phyloP scores from a whole-genome alignment of 2,113 vertebrate genomes.

The Laterallus jamaicensis region DNA sequence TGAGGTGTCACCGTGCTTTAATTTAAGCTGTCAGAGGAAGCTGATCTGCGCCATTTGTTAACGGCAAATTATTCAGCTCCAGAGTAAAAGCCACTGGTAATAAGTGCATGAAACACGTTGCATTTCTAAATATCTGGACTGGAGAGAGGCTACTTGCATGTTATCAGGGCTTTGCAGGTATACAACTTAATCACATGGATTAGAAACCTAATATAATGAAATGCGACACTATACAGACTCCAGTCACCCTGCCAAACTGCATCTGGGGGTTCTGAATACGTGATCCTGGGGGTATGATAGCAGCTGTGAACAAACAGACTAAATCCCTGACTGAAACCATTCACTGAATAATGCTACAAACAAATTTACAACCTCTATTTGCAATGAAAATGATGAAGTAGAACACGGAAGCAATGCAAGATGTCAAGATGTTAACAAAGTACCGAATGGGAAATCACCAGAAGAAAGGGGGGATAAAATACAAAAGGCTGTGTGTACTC shows the following conservation, averaged over 20 bases:
- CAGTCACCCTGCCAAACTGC: background rate
- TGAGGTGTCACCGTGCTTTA: constrained; percentile 17
- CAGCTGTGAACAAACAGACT: background rate
- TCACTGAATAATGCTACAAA: background rate
- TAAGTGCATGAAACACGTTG: background rate
- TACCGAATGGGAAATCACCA: background rate
- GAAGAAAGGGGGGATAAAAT: background rate
- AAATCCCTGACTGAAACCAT: background rate
- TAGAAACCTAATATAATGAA: background rate
- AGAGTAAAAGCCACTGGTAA: background rate
- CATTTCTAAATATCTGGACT: background rate
- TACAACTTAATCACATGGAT: constrained; percentile 2
- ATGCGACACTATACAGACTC: background rate
- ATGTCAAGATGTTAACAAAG: background rate
- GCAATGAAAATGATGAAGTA: background rate
- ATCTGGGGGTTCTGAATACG: background rate
- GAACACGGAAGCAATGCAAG: background rate
- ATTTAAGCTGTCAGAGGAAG: constrained; percentile 34
- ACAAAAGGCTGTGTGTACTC: background rate
- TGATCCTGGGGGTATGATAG: background rate
- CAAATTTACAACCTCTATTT: background rate
- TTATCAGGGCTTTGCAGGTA: constrained; percentile 41
- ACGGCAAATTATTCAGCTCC: background rate
- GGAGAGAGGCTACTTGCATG: background rate
- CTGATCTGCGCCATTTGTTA: background rate